Conservation (phyloP, 2,797 vertebrate species). For the Silurus lanzhouensis region DNA sequence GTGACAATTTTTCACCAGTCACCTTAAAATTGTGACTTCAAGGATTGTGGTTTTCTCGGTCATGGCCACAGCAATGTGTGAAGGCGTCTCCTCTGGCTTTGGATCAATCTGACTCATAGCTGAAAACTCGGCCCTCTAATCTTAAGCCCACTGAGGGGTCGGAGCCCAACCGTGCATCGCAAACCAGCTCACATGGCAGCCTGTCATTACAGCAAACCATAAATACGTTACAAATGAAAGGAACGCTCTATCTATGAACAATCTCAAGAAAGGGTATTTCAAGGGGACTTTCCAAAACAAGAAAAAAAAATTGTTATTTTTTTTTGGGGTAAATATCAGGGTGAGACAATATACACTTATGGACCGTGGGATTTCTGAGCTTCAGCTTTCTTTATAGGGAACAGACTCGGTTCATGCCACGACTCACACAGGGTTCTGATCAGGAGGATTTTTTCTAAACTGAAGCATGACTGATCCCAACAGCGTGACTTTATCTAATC, state of each 20-base stretch:
- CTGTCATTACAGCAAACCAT: constrained; percentile 54
- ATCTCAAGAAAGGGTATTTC: constrained; percentile 29
- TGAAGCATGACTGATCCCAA: not conserved
- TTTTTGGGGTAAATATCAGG: constrained; percentile 35
- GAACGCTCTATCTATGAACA: constrained; percentile 49
- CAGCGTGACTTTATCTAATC: constrained; percentile 1
- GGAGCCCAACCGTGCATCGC: constrained; percentile 38
- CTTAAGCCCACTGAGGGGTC: constrained; percentile 48
- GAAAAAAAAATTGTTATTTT: not conserved
- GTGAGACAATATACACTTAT: constrained; percentile 39
- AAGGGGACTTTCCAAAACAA: constrained; percentile 42
- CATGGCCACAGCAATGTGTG: not conserved
- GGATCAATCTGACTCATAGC: constrained; percentile 36
- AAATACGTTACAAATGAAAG: constrained; percentile 54
- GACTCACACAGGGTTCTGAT: not conserved
- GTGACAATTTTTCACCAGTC: constrained; percentile 6
- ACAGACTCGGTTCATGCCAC: not conserved
- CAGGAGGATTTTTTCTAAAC: not conserved
- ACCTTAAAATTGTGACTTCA: constrained; percentile 10
- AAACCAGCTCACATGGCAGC: constrained; percentile 52
- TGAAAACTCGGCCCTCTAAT: constrained; percentile 48
- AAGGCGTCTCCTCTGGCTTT: constrained; percentile 42
- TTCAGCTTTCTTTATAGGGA: constrained; percentile 27
- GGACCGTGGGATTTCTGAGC: constrained; percentile 31
- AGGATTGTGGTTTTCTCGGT: constrained; percentile 27